A percentile compares a stretch with the other conserved stretches of the same genome.
Evolutionary conservation across 2,113 vertebrate genomes (phyloP).

Genomic region (Nyctereutes procyonoides): DNA sequence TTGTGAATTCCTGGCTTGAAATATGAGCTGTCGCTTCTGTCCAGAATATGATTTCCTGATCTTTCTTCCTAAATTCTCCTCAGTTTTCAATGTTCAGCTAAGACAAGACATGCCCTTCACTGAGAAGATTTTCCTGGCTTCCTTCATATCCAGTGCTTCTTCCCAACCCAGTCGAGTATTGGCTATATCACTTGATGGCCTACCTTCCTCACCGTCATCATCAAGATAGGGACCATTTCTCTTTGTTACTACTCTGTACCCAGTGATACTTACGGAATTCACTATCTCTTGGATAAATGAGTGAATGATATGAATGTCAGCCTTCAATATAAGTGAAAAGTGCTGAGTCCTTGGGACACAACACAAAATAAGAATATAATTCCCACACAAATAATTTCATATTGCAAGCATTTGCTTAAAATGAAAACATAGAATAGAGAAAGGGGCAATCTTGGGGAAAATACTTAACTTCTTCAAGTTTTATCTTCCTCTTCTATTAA

Average conservation of each 20-base stretch:
- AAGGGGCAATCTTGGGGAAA: background rate
- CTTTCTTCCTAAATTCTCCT: background rate
- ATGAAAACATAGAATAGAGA: background rate
- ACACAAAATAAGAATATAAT: background rate
- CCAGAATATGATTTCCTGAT: background rate
- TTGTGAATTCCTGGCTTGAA: background rate
- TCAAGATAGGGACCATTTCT: background rate
- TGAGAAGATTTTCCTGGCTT: background rate
- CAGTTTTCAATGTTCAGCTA: background rate
- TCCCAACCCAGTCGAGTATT: background rate
- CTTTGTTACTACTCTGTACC: background rate
- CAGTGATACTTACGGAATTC: background rate
- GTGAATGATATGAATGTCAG: background rate
- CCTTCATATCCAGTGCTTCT: background rate
- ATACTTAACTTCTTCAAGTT: background rate
- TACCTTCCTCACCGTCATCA: background rate
- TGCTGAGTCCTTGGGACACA: background rate
- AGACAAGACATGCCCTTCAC: background rate
- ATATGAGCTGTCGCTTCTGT: background rate
- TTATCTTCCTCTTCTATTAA: background rate
- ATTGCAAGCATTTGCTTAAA: background rate
- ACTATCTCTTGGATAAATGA: background rate
- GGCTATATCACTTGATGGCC: background rate
- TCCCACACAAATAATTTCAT: background rate
- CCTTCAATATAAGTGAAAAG: background rate